Evolutionary conservation across 2,888 invertebrate genomes (phyloP).

Genomic region (Hirudinaria manillensis): DNA sequence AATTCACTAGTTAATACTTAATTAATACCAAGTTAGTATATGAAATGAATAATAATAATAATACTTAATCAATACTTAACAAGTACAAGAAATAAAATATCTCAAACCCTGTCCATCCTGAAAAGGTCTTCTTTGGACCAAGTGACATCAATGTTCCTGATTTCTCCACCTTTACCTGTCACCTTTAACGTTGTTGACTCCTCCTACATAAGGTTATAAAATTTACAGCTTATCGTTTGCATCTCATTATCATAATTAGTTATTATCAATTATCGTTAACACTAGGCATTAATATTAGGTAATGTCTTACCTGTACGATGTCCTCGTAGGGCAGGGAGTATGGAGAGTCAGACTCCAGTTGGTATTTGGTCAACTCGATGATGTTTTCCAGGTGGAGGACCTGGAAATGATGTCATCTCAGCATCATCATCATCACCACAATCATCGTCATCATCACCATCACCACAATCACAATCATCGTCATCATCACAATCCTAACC

Average conservation of each 20-base stretch:
- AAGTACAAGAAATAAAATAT: neutral
- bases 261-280: no score
- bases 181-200: slow-evolving; percentile 44
- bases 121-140: slow-evolving; percentile 48
- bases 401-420: slow-evolving; percentile 37
- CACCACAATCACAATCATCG: slow-evolving; percentile 39
- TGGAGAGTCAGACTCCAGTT: slow-evolving; percentile 48
- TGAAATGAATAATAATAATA: slow-evolving; percentile 22
- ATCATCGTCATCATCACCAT: slow-evolving; percentile 38
- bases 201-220: slow-evolving; percentile 41
- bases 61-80: no score
- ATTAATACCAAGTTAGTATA: neutral
- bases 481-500: slow-evolving; percentile 21
- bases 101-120: slow-evolving; percentile 44
- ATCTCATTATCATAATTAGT: no score
- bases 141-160: slow-evolving; percentile 42
- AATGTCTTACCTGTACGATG: slow-evolving; percentile 34
- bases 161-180: slow-evolving; percentile 45
- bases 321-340: slow-evolving; percentile 44
- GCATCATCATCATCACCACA: slow-evolving; percentile 17
- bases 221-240: neutral
- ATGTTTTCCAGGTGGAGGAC: slow-evolving; percentile 48
- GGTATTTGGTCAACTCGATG: slow-evolving; percentile 42
- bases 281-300: no score
- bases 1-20: no score